Conservation (phyloP, 2,113 vertebrate genomes). For the Oreochromis niloticus region DNA sequence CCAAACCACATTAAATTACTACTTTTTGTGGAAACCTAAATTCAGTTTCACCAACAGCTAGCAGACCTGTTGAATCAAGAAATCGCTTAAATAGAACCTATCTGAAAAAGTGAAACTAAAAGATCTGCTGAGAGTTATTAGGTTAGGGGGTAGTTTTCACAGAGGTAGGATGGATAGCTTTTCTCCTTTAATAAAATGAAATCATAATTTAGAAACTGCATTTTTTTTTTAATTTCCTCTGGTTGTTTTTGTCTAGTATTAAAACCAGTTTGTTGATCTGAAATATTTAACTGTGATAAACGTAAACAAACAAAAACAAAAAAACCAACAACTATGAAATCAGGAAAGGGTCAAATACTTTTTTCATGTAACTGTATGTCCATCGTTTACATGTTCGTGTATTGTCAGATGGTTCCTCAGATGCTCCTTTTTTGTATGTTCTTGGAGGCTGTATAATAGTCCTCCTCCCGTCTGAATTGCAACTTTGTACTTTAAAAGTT, state of each 20-base stretch:
- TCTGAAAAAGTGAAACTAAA: background rate
- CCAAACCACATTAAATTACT: background rate
- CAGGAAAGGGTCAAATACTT: background rate
- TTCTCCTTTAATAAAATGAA: too few species aligned
- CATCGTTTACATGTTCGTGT: background rate
- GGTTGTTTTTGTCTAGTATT: background rate
- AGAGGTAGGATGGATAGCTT: too few species aligned
- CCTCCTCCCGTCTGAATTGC: background rate
- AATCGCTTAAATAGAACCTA: background rate
- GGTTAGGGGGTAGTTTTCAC: background rate
- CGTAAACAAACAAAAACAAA: background rate
- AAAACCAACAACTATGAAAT: background rate
- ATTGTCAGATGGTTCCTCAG: background rate
- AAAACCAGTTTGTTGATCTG: background rate
- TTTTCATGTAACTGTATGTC: background rate
- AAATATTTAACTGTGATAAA: background rate
- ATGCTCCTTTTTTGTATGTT: background rate
- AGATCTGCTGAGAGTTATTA: background rate
- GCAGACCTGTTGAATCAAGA: background rate
- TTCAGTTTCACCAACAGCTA: background rate
- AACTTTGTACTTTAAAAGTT: background rate
- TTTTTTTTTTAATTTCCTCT: background rate
- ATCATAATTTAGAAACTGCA: background rate
- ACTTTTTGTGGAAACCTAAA: background rate
- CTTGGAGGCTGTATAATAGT: background rate